Percentiles rank a stretch among this genome's conserved stretches.
phyloP scores from a whole-genome alignment of 2,113 vertebrate genomes.

The Ciconia boyciana region DNA sequence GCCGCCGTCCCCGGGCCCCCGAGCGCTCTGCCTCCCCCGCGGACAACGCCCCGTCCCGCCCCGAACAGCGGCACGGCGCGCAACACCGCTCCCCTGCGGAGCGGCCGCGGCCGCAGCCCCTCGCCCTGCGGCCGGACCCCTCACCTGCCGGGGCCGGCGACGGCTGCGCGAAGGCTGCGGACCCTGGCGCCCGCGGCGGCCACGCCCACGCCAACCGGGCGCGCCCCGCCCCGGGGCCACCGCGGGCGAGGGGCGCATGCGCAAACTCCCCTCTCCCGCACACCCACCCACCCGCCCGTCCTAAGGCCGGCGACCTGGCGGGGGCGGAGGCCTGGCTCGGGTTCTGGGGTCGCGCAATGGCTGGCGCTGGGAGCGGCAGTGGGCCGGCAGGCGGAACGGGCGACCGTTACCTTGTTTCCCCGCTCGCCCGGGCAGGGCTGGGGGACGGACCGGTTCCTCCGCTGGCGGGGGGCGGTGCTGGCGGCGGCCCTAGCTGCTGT shows the following conservation, averaged over 20 bases:
- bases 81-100: fast-evolving
- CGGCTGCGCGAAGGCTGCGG: not conserved
- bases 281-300: too few species aligned
- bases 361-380: not conserved
- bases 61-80: fast-evolving
- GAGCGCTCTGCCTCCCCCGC: too few species aligned
- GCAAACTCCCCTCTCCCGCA: fast-evolving
- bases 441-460: not conserved
- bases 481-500: too few species aligned
- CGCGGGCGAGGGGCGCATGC: not conserved
- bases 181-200: not conserved
- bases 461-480: not conserved
- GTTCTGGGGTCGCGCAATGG: too few species aligned
- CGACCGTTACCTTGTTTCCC: not conserved
- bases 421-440: too few species aligned
- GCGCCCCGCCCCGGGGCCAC: not conserved
- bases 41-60: too few species aligned
- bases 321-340: too few species aligned
- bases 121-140: fast-evolving
- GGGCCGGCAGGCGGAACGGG: not conserved
- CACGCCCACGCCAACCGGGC: not conserved
- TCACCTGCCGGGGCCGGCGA: not conserved
- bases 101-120: fast-evolving
- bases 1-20: fast-evolving
- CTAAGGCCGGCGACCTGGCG: fast-evolving